Evolutionary conservation across 2,797 vertebrate genomes (phyloP).

Genomic region (Xerus rutilus): DNA sequence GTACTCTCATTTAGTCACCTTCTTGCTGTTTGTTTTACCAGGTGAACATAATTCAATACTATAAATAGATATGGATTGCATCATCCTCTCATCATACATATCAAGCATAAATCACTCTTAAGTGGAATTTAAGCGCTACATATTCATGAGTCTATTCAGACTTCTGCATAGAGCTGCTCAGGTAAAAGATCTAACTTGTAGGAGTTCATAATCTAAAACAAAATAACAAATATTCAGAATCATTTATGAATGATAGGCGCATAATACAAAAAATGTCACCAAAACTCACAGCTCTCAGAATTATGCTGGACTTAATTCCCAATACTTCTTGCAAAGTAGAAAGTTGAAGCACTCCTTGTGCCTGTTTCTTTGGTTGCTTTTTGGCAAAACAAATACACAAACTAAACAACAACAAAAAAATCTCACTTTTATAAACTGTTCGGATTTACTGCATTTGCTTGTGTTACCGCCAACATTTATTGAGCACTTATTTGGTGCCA

Average conservation of each 20-base stretch:
- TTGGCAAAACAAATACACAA: neutral
- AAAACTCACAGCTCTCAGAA: neutral
- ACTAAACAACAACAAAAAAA: neutral
- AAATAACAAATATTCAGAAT: constrained; percentile 42
- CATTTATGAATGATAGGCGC: neutral
- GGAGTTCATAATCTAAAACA: neutral
- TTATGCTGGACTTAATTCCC: neutral
- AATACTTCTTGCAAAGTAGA: neutral
- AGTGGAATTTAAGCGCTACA: neutral
- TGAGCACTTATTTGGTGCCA: neutral
- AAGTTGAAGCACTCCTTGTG: neutral
- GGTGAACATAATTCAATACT: neutral
- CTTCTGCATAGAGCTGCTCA: neutral
- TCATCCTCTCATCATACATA: neutral
- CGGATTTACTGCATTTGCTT: neutral
- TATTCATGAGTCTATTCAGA: neutral
- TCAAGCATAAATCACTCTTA: neutral
- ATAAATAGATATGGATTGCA: neutral
- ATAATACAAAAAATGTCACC: neutral
- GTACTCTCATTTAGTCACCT: neutral
- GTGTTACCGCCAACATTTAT: neutral
- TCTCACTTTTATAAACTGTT: neutral
- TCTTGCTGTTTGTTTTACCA: constrained; percentile 28
- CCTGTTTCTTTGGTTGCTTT: constrained; percentile 18
- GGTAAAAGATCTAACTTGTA: neutral